Evolutionary conservation across 1,140 invertebrate genomes (phyloP), one percentile per base, ranked within the genome.

Genomic region (Anadara kagoshimensis): DNA sequence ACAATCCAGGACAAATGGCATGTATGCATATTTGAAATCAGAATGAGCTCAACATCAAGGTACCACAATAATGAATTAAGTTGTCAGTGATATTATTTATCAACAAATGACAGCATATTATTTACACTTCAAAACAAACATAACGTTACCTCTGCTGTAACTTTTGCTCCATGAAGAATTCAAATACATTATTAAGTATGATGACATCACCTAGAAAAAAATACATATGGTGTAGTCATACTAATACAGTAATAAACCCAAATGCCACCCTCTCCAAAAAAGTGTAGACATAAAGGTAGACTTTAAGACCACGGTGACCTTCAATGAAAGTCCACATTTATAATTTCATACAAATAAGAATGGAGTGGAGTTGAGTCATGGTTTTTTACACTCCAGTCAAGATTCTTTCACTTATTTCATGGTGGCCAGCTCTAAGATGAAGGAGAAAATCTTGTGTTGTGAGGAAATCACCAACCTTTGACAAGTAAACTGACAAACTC

Each of bases 181-280:
- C 80, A 82, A 82, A 82, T 2, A 82, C 80, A 75, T 82, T 82
- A 59, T 82, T 80, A 0, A 82, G 54, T 14, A 82, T 57, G 20
- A 82, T 62, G 2, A 80, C 78, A 79, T 83, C 78, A 80, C 63
- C 80, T 83, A 49, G 43, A 65, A 77, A 57, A 63, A 20, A 73
- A 44, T 41, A 64, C 8, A 56, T 3, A 18, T 36, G 1, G 5
- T 54, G 14, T 18, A 4, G n/a, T n/a, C 14, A 18, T 49, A 4
- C 14, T 49, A 10, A 10, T 47, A 10, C 45, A 47, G 45, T 47
- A 47, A 47, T 47, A 10, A 8, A n/a, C n/a, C n/a, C n/a, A n/a
- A n/a, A n/a, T n/a, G n/a, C n/a, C n/a, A n/a, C n/a, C n/a, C n/a
- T n/a, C n/a, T n/a, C n/a, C n/a, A n/a, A n/a, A n/a, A n/a, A n/a